These are phyloP conservation scores for Reticulitermes speratus DNA, from an alignment of 1,140 invertebrate species.

Conservation along the genomic window DNA sequence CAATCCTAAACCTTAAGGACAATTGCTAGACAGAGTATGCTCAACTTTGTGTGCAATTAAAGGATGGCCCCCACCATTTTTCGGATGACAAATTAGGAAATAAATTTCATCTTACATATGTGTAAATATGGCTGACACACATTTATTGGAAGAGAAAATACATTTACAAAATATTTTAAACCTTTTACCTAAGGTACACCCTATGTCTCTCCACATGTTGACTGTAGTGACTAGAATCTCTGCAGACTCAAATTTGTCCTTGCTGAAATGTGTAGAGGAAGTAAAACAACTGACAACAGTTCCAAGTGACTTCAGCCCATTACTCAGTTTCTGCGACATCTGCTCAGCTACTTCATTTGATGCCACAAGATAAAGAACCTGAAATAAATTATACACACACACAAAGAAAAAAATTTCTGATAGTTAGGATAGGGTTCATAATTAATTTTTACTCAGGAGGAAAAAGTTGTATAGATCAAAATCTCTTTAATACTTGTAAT, in stretches of 20 bases:
- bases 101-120: too few species aligned
- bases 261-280: neutral
- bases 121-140: too few species aligned
- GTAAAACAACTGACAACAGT: neutral
- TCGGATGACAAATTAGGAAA: too few species aligned
- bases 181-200: neutral
- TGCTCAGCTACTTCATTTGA: neutral
- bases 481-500: too few species aligned
- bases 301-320: neutral
- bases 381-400: neutral
- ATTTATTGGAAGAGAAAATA: too few species aligned
- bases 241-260: neutral
- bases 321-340: neutral
- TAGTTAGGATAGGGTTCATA: too few species aligned
- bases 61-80: too few species aligned
- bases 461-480: too few species aligned
- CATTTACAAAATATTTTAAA: neutral
- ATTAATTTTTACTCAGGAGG: too few species aligned
- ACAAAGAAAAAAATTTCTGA: neutral
- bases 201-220: neutral
- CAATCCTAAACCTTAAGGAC: too few species aligned
- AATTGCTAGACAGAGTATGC: too few species aligned
- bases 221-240: neutral
- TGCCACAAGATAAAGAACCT: neutral
- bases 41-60: too few species aligned